Evolutionary conservation across 23 tunicate genomes (phyloP).

Genomic region (Trididemnum miniatum): DNA sequence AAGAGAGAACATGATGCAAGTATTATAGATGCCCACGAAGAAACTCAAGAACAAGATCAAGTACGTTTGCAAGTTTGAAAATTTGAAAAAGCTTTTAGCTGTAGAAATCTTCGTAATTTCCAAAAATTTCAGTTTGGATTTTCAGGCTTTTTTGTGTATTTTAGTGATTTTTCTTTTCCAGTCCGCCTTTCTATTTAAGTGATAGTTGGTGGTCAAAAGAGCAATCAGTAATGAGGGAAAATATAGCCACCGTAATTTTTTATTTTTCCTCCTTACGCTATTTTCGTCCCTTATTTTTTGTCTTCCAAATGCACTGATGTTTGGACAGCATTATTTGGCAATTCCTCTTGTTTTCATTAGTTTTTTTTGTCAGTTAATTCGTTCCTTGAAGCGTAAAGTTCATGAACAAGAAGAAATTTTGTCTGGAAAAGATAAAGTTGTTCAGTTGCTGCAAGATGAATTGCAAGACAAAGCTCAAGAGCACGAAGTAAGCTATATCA

Average conservation of each 20-base stretch:
- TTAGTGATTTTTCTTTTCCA: too few relatives aligned
- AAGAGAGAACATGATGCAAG: constrained; percentile 75
- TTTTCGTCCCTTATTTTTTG: too few relatives aligned
- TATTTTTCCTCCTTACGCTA: too few relatives aligned
- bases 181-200: too few relatives aligned
- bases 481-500: constrained; percentile 62
- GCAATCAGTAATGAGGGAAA: too few relatives aligned
- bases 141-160: too few relatives aligned
- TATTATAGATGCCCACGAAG: constrained; percentile 43
- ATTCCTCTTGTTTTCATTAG: background rate
- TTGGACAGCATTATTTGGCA: background rate
- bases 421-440: constrained; percentile 82
- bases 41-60: constrained; percentile 56
- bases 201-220: too few relatives aligned
- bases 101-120: too few relatives aligned
- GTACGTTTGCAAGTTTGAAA: constrained; percentile 28
- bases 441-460: constrained; percentile 71
- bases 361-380: constrained; percentile 74
- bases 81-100: too few relatives aligned
- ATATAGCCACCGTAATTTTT: too few relatives aligned
- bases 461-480: constrained; percentile 64
- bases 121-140: too few relatives aligned
- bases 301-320: background rate
- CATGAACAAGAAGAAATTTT: constrained; percentile 88
- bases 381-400: constrained; percentile 72